Conservation (phyloP, 2,113 vertebrate genomes). For the Stegostoma tigrinum region DNA sequence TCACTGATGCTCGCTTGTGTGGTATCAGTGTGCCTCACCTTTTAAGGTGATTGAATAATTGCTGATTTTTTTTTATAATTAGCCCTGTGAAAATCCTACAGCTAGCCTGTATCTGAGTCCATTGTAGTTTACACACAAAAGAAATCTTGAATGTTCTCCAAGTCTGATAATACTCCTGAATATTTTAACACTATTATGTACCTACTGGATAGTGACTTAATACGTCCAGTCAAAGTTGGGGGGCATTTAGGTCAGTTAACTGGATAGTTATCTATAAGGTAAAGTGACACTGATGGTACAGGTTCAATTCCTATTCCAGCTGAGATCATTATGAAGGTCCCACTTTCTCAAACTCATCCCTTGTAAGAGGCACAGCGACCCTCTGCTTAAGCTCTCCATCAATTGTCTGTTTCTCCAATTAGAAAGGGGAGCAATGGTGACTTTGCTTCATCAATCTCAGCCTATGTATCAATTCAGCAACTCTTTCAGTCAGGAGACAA, state of each 20-base stretch:
- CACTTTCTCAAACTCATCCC: too few species aligned
- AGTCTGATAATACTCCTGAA: neutral
- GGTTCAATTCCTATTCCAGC: too few species aligned
- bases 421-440: too few species aligned
- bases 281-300: too few species aligned
- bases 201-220: neutral
- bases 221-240: neutral
- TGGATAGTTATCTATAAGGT: too few species aligned
- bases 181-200: neutral
- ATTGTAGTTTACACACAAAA: neutral
- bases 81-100: neutral
- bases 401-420: too few species aligned
- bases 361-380: too few species aligned
- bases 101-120: neutral
- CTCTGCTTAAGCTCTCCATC: too few species aligned
- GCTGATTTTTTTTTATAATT: neutral
- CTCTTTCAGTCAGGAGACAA: neutral
- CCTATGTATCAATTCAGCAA: neutral
- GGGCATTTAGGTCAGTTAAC: too few species aligned
- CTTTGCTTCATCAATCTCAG: neutral
- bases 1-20: neutral
- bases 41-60: neutral
- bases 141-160: neutral
- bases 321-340: too few species aligned
- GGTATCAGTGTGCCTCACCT: neutral